Evolutionary conservation across 2,888 invertebrate genomes (phyloP).

Genomic region (Lathronympha strigana): DNA sequence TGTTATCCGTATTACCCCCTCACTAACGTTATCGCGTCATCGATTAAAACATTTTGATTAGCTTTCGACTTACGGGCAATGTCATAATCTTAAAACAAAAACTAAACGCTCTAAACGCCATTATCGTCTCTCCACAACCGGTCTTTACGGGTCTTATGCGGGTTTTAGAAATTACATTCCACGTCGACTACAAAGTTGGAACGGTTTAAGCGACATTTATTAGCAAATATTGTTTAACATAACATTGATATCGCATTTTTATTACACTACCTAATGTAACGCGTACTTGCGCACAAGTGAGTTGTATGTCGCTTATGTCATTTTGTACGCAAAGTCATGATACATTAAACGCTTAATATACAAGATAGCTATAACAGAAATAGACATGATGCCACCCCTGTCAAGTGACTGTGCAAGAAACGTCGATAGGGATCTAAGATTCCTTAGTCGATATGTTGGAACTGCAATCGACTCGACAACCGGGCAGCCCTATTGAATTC

Average conservation of each 20-base stretch:
- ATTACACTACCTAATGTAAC: too few species aligned
- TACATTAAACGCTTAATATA: constrained; percentile 75
- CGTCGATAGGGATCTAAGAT: constrained; percentile 79
- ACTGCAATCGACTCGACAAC: constrained; percentile 68
- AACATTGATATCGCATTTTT: too few species aligned
- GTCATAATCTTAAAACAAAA: constrained; percentile 73
- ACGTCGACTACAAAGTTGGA: constrained; percentile 48
- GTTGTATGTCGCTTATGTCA: constrained; percentile 8
- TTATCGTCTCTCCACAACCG: constrained; percentile 64
- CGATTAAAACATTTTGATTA: constrained; percentile 84
- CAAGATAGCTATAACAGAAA: constrained; percentile 77
- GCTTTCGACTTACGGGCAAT: constrained; percentile 82
- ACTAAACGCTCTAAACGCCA: constrained; percentile 74
- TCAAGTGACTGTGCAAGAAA: constrained; percentile 81
- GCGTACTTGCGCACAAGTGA: not conserved
- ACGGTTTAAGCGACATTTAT: constrained; percentile 49
- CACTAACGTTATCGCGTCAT: constrained; percentile 80
- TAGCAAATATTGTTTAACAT: not conserved
- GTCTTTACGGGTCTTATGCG: constrained; percentile 65
- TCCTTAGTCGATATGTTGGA: constrained; percentile 74
- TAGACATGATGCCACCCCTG: constrained; percentile 81
- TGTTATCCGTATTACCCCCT: constrained; percentile 54
- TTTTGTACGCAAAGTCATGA: not conserved
- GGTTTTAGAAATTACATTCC: constrained; percentile 80
- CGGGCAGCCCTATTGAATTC: constrained; percentile 80